Base-by-base conservation (phyloP, 1,140 invertebrate genomes). In the Harlomillsia oculata region DNA sequence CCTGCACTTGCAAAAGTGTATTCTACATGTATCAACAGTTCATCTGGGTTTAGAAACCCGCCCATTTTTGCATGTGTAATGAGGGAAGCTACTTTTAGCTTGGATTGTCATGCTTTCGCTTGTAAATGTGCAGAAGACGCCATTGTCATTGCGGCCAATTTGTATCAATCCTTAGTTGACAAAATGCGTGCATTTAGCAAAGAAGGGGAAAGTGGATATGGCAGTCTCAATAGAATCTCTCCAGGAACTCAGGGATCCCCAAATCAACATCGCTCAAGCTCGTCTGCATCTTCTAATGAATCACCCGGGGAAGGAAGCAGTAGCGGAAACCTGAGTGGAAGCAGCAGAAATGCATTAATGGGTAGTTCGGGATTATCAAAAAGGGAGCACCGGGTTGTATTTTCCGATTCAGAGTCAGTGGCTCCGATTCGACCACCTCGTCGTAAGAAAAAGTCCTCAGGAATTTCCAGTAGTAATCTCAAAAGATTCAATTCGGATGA, bases 31-130 rank as follows among this genome's bases (percentile, higher is more conserved):
- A 21, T 53, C 3, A 30, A 28, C 3, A 53, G 16, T 32, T 32
- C 32, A 44, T 16, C 36, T 2, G 29, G 20, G 25, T 58, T 58
- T 37, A 20, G 39, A 26, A 87, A 89, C 72, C 85, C 86, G 0
- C 88, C 89, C 1, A 80, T 94, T 66, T 91, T 94, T 70, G 86
- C 87, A 13, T 88, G 91, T 36, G 85, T 93, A 18, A 92, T 92
- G 85, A 77, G 28, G 82, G 82, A 18, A 66, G 69, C 23, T 78
- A 84, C 8, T 1, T 81, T 84, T 2, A 83, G 83, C 66, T 72
- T 91, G 43, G 87, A 92, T 72, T 93, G 89, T 70, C 89, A 94
- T 72, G 89, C 84, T 14, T 94, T 92, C 72, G 84, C 87, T 53
- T 93, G 89, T 72, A 63, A 82, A 43, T 69, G 72, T 29, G 66